A percentile compares a stretch with the other conserved stretches of the same genome.
phyloP scores from a whole-genome alignment of 1,140 invertebrate species.

The Neotoxoptera formosana region DNA sequence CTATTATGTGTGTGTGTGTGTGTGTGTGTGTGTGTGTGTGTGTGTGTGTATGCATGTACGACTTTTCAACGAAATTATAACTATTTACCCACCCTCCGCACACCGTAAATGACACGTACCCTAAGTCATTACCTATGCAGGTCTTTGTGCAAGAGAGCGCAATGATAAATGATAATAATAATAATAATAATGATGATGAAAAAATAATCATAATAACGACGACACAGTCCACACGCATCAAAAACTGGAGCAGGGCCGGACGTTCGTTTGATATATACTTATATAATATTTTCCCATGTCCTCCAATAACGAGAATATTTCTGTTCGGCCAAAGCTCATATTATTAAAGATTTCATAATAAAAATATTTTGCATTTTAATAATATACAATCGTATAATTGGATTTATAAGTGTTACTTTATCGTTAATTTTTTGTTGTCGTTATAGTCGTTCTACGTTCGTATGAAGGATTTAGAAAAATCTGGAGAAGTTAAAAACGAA shows the following conservation, averaged over 20 bases:
- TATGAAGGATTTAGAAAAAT: neutral
- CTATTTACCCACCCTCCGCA: no score
- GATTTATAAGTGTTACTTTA: neutral
- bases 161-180: constrained; percentile 7
- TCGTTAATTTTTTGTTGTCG: neutral
- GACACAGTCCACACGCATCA: neutral
- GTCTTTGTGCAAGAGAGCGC: neutral
- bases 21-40: neutral
- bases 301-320: neutral
- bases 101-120: no score
- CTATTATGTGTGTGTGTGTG: no score
- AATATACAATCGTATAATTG: neutral
- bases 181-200: neutral
- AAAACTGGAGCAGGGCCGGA: constrained; percentile 45
- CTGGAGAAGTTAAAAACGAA: neutral
- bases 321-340: neutral
- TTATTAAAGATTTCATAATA: neutral
- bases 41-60: neutral
- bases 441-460: neutral
- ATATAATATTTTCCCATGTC: constrained; percentile 6
- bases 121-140: no score
- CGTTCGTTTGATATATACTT: neutral
- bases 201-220: neutral
- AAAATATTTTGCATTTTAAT: neutral
- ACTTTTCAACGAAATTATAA: neutral